Evolutionary conservation across 2,113 vertebrate genomes (phyloP).

Genomic region (Protobothrops flavoviridis): DNA sequence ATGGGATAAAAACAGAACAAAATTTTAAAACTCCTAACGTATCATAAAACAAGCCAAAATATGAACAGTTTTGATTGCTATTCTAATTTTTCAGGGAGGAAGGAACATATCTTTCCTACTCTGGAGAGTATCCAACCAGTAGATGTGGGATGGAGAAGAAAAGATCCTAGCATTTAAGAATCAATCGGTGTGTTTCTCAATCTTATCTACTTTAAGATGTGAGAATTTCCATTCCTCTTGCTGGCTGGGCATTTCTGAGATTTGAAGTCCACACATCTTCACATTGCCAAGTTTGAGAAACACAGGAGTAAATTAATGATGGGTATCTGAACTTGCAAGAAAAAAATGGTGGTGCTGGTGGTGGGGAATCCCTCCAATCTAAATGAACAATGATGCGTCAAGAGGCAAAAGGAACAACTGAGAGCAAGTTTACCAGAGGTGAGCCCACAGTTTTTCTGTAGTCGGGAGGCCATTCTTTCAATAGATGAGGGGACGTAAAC

Average conservation of each 20-base stretch:
- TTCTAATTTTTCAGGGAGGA: neutral
- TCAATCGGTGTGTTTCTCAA: neutral
- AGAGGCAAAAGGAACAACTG: neutral
- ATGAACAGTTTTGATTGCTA: neutral
- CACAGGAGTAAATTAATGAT: neutral
- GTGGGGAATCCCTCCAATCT: neutral
- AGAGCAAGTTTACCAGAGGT: neutral
- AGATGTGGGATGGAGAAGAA: neutral
- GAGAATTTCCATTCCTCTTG: neutral
- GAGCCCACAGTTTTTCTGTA: neutral
- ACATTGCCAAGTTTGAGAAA: neutral
- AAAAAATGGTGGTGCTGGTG: neutral
- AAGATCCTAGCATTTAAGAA: neutral
- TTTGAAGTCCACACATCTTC: neutral
- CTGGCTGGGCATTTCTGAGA: neutral
- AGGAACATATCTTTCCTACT: neutral
- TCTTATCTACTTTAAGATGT: neutral
- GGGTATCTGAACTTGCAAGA: neutral
- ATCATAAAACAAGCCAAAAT: neutral
- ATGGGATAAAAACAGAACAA: neutral
- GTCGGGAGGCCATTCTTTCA: neutral
- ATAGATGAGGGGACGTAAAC: neutral
- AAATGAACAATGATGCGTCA: neutral
- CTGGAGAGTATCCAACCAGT: neutral
- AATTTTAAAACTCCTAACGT: neutral